phyloP scores from a whole-genome alignment of 2,113 vertebrate species.

The Nothocercus nigrocapillus region DNA sequence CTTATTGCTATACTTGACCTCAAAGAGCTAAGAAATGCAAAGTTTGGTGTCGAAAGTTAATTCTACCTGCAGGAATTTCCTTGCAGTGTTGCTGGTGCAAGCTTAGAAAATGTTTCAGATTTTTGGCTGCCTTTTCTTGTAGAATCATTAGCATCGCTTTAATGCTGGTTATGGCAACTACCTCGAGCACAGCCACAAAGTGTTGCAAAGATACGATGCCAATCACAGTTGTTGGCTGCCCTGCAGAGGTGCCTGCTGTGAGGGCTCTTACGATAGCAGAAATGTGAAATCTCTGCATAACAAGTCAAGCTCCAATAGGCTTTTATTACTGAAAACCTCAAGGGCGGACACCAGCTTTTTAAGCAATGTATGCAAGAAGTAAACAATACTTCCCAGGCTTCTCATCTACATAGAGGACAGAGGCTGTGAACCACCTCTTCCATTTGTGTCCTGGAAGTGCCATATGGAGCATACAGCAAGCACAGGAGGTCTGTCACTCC shows the following conservation, averaged over 20 bases:
- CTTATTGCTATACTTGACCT: neutral
- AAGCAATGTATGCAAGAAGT: neutral
- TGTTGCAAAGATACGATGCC: neutral
- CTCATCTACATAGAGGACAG: neutral
- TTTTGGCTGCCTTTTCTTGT: neutral
- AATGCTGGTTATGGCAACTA: neutral
- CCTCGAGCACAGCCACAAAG: neutral
- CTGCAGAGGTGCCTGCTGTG: neutral
- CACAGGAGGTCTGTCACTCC: neutral
- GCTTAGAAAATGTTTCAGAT: neutral
- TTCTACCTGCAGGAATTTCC: neutral
- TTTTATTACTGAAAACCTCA: neutral
- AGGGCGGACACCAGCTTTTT: neutral
- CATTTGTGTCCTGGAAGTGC: fast-evolving
- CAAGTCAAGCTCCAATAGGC: neutral
- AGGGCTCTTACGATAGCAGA: neutral
- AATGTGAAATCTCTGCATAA: neutral
- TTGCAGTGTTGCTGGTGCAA: neutral
- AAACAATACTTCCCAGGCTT: neutral
- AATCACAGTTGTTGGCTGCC: neutral
- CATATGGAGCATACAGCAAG: fast-evolving
- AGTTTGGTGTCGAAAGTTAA: neutral
- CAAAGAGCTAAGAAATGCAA: neutral
- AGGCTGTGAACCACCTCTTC: neutral
- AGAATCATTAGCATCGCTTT: neutral